Evolutionary conservation across 2,113 vertebrate genomes (phyloP).

Genomic region (Panthera uncia): DNA sequence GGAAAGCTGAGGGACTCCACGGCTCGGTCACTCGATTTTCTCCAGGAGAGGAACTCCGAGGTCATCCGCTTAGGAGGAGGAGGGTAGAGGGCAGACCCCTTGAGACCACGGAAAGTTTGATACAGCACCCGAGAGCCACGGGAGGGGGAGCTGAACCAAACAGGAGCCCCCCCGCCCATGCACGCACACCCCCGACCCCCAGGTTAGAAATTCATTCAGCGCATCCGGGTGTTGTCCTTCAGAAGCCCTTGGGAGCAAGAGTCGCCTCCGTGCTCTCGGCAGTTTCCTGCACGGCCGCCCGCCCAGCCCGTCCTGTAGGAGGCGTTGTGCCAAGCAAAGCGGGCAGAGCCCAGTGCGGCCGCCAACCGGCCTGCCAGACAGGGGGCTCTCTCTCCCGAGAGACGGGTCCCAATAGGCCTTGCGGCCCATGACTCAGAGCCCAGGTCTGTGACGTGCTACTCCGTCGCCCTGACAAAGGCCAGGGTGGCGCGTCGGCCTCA

Average conservation of each 20-base stretch:
- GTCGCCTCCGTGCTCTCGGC: not conserved
- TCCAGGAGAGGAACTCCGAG: not conserved
- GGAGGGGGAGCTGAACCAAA: not conserved
- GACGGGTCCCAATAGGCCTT: not conserved
- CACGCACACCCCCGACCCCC: not conserved
- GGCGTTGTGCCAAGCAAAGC: not conserved
- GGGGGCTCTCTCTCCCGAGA: too few species aligned
- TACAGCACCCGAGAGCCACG: not conserved
- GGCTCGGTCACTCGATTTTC: not conserved
- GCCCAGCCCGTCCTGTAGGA: not conserved
- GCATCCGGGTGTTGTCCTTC: not conserved
- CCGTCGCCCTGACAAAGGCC: not conserved
- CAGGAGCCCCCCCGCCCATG: not conserved
- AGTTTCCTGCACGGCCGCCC: too few species aligned
- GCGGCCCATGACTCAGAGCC: not conserved
- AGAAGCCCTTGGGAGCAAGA: not conserved
- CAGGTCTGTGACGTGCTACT: not conserved
- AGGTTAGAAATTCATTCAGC: not conserved
- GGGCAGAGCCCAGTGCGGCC: not conserved
- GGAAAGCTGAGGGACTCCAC: not conserved
- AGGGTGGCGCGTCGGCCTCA: not conserved
- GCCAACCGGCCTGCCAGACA: fast-evolving
- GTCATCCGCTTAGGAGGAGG: not conserved
- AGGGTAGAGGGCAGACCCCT: not conserved
- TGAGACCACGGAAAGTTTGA: not conserved